These are phyloP conservation scores for Drosophila ambigua DNA, from an alignment of 1,140 invertebrate genomes.

Conservation along the genomic window DNA sequence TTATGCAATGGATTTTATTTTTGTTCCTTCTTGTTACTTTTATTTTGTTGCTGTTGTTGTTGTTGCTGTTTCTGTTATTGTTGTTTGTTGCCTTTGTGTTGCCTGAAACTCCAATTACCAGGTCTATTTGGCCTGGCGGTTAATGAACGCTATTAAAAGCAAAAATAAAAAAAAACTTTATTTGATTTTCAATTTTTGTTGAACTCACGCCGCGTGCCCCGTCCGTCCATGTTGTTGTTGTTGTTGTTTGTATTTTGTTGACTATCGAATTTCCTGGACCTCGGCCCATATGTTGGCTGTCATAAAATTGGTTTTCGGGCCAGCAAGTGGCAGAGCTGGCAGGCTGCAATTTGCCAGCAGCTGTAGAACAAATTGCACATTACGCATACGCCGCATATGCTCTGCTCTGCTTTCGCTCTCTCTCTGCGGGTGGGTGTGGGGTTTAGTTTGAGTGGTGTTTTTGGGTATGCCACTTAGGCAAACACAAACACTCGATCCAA, in stretches of 20 bases:
- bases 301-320: constrained; percentile 59
- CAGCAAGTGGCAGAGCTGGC: constrained; percentile 20
- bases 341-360: constrained; percentile 70
- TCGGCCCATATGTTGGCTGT: constrained; percentile 61
- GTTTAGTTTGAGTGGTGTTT: constrained; percentile 8
- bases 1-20: constrained; percentile 52
- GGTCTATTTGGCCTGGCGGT: constrained; percentile 57
- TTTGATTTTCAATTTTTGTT: constrained; percentile 38
- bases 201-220: too few relatives aligned
- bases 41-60: background rate
- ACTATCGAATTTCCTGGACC: constrained; percentile 59
- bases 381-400: constrained; percentile 72
- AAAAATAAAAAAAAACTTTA: constrained; percentile 41
- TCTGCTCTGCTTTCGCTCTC: background rate
- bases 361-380: constrained; percentile 77
- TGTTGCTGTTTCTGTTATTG: background rate
- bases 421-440: background rate
- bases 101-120: constrained; percentile 66
- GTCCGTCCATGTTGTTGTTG: background rate
- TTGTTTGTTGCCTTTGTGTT: constrained; percentile 34
- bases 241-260: constrained; percentile 40
- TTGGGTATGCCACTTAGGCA: constrained; percentile 43
- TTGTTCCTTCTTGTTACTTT: background rate
- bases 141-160: constrained; percentile 73
- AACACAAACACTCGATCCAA: constrained; percentile 46